Evolutionary conservation across 2,888 invertebrate species (phyloP).

Genomic region (Pollenia griseotomentosa): DNA sequence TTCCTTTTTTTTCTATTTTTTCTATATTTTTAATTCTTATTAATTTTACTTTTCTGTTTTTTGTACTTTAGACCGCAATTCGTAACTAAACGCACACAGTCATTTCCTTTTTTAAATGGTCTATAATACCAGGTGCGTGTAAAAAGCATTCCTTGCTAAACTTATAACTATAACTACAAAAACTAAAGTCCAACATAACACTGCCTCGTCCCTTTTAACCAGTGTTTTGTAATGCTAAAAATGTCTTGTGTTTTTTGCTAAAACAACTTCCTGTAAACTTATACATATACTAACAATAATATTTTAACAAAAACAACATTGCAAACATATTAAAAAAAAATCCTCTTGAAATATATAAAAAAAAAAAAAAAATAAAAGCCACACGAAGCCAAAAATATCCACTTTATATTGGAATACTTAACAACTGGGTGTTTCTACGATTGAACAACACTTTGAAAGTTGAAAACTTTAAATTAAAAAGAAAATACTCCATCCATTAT

Average conservation of each 20-base stretch:
- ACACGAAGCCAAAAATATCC: constrained; percentile 60
- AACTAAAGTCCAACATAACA: constrained; percentile 51
- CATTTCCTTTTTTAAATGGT: constrained; percentile 55
- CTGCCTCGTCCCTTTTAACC: constrained; percentile 53
- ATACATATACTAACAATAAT: constrained; percentile 42
- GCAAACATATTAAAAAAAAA: constrained; percentile 19
- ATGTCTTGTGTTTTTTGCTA: constrained; percentile 49
- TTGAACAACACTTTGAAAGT: constrained; percentile 45
- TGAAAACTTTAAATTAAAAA: constrained; percentile 43
- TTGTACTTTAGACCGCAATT: constrained; percentile 54
- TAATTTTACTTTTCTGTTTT: constrained; percentile 6
- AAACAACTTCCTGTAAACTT: constrained; percentile 64
- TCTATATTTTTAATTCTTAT: background rate
- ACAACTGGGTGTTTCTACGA: constrained; percentile 59
- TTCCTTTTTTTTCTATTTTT: background rate
- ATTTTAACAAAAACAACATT: constrained; percentile 35
- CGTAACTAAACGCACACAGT: constrained; percentile 60
- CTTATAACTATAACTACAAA: constrained; percentile 26
- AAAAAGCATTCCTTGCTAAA: constrained; percentile 60
- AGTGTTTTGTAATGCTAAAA: constrained; percentile 50
- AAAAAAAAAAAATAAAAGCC: constrained; percentile 28
- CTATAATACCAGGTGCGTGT: constrained; percentile 65
- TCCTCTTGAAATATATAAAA: constrained; percentile 51
- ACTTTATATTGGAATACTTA: constrained; percentile 51
- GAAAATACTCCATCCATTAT: constrained; percentile 65